Evolutionary conservation across 2,113 vertebrate species (phyloP), one percentile per base, ranked within the genome.

Genomic region (Pseudopodoces humilis): DNA sequence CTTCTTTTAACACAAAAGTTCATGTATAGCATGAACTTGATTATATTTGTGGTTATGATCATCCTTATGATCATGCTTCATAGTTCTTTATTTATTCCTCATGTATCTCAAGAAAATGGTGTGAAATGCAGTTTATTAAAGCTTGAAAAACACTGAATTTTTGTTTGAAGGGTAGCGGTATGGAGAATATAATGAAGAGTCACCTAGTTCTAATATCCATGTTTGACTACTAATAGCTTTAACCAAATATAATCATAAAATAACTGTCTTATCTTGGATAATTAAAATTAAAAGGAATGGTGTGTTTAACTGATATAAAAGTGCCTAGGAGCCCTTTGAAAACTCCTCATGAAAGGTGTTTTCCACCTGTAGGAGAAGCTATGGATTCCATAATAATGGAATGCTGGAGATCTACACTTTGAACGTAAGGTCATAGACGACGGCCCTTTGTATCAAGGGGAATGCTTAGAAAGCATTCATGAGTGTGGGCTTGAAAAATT

Each of bases 1-100:
- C 5, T 3, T 60, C 22, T 88, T 80, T 46, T 60, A 49, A 72
- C 77, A 43, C 30, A 52, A 19, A 72, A 47, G 18, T 83, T 77
- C 3, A 56, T 0, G 0, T 55, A 14, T 39, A 35, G 39, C 0
- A 2, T 47, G 35, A 25, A 41, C 30, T 35, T 63, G 11, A 46
- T 63, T 76, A 10, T 21, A 56, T 39, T 72, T 83, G 16, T 59
- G 7, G 2, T 20, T 90, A 88, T 46, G 15, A 50, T 64, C 11
- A 59, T 47, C 7, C 24, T 78, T 43, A 19, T 60, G 39, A 71
- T 55, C 41, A 25, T 10, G 39, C 11, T 44, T 82, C 16, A 19
- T 59, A 76, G 80, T 76, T 65, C 11, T 37, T 70, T 43, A 22
- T 46, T 27, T 58, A 56, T 85, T 72, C 19, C 13, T 80, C 15